Evolutionary conservation across 2,113 vertebrate species (phyloP), one percentile per base, ranked within the genome.

Genomic region (Macquaria ambigua): DNA sequence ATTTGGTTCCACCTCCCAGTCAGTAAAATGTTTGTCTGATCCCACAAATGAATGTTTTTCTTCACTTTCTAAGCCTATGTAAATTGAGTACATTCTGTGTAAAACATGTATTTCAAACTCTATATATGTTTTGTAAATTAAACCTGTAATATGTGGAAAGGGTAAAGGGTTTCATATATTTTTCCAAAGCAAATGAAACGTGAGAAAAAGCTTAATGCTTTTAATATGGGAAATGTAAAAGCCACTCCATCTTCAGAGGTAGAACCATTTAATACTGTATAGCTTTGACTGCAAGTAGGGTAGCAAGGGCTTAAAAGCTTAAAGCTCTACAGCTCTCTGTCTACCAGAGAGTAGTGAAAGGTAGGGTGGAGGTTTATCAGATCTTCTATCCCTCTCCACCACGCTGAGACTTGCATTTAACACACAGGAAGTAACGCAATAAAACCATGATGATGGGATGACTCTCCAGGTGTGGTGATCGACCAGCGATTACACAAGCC

Each of bases 381-480:
- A 5, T 31, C 25, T 58, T 71, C 50, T 28, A 48, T 34, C 31
- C 4, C 16, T 77, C 64, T 63, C 37, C 63, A 62, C 46, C 81
- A 56, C 3, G 64, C 64, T 77, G 50, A 75, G 58, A 80, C 84
- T 28, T 50, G 58, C 48, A 56, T 55, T 67, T 9, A 41, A 71
- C 39, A 21, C n/a, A 28, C 37, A 41, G 74, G 68, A 62, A 76
- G 67, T 28, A 79, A n/a, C 10, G 2, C 39, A 82, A 73, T 77
- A 78, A 89, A 87, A 73, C 41, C 59, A 62, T 86, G 87, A 90
- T 52, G 20, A 75, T 15, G 55, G n/a, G 50, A 83, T 84, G 81
- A 87, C 84, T 88, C 84, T n/a, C 64, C 87, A 87, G 79, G 90
- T 87, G 90, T 83, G 55, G 77, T 58, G 50, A 79, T 52, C 11